Base-by-base conservation (phyloP, 2,888 invertebrate genomes). In the Ichneumoninae sp. region DNA sequence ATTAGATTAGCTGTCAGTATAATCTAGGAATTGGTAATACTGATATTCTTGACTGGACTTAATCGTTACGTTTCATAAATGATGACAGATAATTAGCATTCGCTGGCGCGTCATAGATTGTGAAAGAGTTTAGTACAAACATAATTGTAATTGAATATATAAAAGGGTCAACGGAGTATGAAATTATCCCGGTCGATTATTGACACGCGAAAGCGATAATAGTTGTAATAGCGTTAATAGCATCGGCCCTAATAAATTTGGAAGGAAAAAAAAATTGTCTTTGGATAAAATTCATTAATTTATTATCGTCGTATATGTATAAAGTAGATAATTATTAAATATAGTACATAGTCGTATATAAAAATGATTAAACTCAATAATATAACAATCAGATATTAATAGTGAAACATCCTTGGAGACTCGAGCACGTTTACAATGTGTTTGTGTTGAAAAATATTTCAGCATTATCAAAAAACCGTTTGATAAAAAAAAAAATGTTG, bases 251-350 rank as follows among this genome's bases (percentile, higher is more conserved):
- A 13, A 26, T 57, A 57, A 26, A 57, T 57, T 57, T 57, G 1
- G 19, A 57, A 19, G 57, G 52, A n/a, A 69, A 78, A 69, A 78
- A 4, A 13, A 54, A 52, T 7, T 44, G 26, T 19, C 40, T 80
- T 74, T 75, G 70, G 40, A 65, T 80, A 74, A 62, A 72, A 65
- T 57, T 57, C 69, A 70, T 84, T 84, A 81, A 86, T 86, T 81
- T 82, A 84, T 86, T 78, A 84, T 83, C 40, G 19, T 76, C 50
- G 52, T 60, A 81, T 40, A 47, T 78, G 26, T 80, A 52, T 66
- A 72, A 52, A 50, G 69, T 74, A 57, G 52, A 71, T 44, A 72
- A 66, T 26, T 33, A 74, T 66, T 66, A 82, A 50, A 72, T 72
- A 81, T 68, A 62, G 66, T 75, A 66, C 62, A 69, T 50, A 74